phyloP scores from a whole-genome alignment of 2,888 invertebrate genomes.

The Alsophila aescularia region DNA sequence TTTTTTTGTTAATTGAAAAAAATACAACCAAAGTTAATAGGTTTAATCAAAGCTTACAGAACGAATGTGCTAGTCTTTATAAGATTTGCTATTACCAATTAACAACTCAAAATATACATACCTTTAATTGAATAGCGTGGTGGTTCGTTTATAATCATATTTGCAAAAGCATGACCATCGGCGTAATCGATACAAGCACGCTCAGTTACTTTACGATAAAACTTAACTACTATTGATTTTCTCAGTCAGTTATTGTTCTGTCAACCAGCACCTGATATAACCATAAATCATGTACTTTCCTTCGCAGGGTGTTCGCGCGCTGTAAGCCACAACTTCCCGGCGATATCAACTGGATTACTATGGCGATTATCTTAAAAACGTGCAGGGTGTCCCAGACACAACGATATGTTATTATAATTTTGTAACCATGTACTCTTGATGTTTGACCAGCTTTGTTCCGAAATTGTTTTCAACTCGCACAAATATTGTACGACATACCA shows the following conservation, averaged over 20 bases:
- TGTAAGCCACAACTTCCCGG: constrained; percentile 44
- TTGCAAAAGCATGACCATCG: constrained; percentile 26
- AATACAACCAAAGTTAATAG: too few species aligned
- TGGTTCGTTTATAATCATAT: constrained; percentile 6
- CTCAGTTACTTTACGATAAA: constrained; percentile 9
- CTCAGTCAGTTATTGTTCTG: constrained; percentile 5
- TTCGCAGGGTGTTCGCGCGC: constrained; percentile 71
- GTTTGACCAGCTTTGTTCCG: too few species aligned
- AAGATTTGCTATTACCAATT: constrained; percentile 31
- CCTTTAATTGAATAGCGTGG: neutral
- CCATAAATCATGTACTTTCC: constrained; percentile 28
- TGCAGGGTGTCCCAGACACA: neutral
- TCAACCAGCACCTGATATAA: neutral
- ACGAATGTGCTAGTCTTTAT: neutral
- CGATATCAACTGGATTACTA: constrained; percentile 26
- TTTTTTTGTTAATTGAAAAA: too few species aligned
- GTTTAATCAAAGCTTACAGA: neutral
- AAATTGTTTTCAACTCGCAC: too few species aligned
- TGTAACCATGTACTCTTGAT: too few species aligned
- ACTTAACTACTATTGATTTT: neutral
- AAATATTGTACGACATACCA: too few species aligned
- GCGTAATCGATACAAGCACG: constrained; percentile 4
- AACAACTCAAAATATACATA: constrained; percentile 6
- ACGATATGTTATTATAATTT: too few species aligned
- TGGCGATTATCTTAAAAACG: constrained; percentile 13